phyloP scores from a whole-genome alignment of 2,888 invertebrate species.

The Pristionchus mayeri region DNA sequence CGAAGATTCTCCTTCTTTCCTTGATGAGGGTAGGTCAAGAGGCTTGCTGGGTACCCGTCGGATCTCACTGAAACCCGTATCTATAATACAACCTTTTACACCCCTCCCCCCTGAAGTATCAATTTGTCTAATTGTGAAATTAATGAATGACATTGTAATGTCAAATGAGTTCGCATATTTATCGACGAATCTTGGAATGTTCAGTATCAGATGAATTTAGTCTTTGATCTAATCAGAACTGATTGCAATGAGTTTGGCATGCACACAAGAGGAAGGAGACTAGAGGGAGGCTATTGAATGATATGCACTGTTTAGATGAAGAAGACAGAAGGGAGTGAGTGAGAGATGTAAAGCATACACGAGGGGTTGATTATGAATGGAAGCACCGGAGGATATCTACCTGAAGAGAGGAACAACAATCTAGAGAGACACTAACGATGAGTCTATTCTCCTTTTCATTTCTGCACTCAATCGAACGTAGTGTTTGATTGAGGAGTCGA shows the following conservation, averaged over 20 bases:
- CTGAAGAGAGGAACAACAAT: background rate
- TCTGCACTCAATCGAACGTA: slow-evolving; percentile 62
- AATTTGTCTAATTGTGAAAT: too few species aligned
- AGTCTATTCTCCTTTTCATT: slow-evolving; percentile 50
- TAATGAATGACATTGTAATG: too few species aligned
- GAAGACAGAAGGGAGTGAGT: slow-evolving; percentile 13
- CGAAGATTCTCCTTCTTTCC: too few species aligned
- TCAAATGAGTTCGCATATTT: slow-evolving; percentile 18
- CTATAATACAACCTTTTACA: too few species aligned
- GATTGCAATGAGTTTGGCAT: slow-evolving; percentile 29
- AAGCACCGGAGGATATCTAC: slow-evolving; percentile 33
- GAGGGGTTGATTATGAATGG: background rate
- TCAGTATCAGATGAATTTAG: slow-evolving; percentile 10
- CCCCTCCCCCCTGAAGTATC: too few species aligned
- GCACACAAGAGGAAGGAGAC: slow-evolving; percentile 24
- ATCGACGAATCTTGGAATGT: background rate
- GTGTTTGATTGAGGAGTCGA: slow-evolving; percentile 54
- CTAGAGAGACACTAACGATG: slow-evolving; percentile 15
- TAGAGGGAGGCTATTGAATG: slow-evolving; percentile 7
- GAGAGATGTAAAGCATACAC: background rate
- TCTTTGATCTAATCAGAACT: slow-evolving; percentile 20
- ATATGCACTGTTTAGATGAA: slow-evolving; percentile 30
- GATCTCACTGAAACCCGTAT: too few species aligned
- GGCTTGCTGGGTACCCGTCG: too few species aligned
- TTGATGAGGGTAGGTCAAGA: too few species aligned